These are phyloP conservation scores for Parnassius smintheus DNA, from an alignment of 2,888 invertebrate species.

Conservation along the genomic window DNA sequence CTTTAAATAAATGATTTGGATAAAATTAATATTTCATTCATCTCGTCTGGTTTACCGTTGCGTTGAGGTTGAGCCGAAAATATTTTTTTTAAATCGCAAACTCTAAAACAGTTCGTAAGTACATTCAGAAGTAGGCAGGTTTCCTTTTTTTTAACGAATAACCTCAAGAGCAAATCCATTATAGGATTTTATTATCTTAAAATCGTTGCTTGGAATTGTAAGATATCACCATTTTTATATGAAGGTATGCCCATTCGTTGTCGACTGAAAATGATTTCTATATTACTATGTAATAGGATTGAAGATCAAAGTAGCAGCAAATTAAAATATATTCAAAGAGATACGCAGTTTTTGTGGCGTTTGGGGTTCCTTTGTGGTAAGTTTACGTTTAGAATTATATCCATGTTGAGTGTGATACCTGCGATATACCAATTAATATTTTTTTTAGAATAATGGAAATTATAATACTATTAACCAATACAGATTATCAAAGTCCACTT, in stretches of 20 bases:
- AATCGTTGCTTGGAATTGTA: slow-evolving; percentile 67
- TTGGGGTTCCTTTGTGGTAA: slow-evolving; percentile 65
- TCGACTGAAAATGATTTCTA: slow-evolving; percentile 52
- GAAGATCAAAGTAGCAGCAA: slow-evolving; percentile 44
- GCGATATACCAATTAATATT: slow-evolving; percentile 22
- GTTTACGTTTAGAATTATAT: slow-evolving; percentile 40
- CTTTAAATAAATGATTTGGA: background rate
- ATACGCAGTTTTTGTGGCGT: slow-evolving; percentile 58
- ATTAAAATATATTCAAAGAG: slow-evolving; percentile 50
- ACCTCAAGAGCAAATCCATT: slow-evolving; percentile 68
- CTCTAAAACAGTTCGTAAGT: slow-evolving; percentile 42
- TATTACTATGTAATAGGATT: slow-evolving; percentile 43
- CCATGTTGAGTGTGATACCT: slow-evolving; percentile 9
- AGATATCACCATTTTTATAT: slow-evolving; percentile 44
- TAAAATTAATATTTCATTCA: slow-evolving; percentile 5
- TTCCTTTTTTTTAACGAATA: slow-evolving; percentile 51
- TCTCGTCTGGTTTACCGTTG: background rate
- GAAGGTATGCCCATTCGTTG: slow-evolving; percentile 27
- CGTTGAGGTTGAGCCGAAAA: background rate
- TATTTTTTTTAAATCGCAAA: slow-evolving; percentile 23
- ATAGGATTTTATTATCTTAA: slow-evolving; percentile 72
- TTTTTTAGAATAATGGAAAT: background rate
- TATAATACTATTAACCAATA: background rate
- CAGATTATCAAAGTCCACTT: no score
- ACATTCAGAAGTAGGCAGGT: slow-evolving; percentile 47